Evolutionary conservation across 2,113 vertebrate genomes (phyloP).

Genomic region (Oplegnathus fasciatus): DNA sequence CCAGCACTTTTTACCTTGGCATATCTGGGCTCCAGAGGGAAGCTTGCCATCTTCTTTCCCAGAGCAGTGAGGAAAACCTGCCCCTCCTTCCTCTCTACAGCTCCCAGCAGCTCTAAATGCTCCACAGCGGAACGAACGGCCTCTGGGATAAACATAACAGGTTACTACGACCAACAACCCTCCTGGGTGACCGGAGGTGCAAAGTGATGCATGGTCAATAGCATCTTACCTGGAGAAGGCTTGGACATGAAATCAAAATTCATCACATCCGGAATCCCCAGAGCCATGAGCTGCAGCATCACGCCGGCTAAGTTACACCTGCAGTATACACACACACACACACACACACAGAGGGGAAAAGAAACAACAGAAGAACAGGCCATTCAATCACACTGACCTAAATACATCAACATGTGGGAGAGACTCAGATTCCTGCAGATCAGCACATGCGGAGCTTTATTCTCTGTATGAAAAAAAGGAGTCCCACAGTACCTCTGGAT

Average conservation of each 20-base stretch:
- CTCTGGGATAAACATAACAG: slow-evolving; percentile 80
- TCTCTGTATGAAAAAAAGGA: neutral
- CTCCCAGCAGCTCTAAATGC: slow-evolving; percentile 92
- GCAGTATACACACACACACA: slow-evolving; percentile 12
- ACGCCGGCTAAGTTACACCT: slow-evolving; percentile 96
- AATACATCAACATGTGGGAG: neutral
- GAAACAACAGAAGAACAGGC: neutral
- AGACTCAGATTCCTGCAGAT: neutral
- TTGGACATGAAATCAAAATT: slow-evolving; percentile 99
- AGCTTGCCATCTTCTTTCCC: slow-evolving; percentile 96
- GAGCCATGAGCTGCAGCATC: slow-evolving; percentile 93
- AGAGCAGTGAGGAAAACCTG: slow-evolving; percentile 89
- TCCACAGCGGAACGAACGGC: slow-evolving; percentile 90
- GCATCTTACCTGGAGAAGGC: slow-evolving; percentile 91
- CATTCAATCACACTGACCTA: slow-evolving; percentile 44
- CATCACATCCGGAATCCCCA: slow-evolving; percentile 92
- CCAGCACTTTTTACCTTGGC: slow-evolving; percentile 87
- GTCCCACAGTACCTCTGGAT: slow-evolving; percentile 91
- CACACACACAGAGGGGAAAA: neutral
- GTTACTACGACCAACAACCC: neutral
- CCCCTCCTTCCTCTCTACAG: slow-evolving; percentile 88
- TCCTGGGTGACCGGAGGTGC: neutral
- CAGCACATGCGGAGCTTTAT: neutral
- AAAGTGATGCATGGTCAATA: neutral
- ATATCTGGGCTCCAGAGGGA: slow-evolving; percentile 94